Base-by-base conservation (phyloP, 2,888 invertebrate genomes). In the Mythimna loreyi region DNA sequence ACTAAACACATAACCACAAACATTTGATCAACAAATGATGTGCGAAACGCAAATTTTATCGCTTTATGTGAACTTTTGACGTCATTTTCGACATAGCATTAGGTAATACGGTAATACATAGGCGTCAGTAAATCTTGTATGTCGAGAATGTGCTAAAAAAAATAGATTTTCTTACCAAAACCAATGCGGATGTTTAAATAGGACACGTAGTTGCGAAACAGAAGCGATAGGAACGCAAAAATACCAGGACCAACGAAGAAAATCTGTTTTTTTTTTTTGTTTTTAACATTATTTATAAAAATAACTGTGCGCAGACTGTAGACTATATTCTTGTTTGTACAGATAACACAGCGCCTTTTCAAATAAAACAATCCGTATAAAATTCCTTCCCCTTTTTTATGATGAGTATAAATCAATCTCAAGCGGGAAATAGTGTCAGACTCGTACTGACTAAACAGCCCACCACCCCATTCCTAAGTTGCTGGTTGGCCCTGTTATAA, bases 31-130 rank as follows among this genome's bases (percentile, higher is more conserved):
- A 70, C 28, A 45, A 30, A 58, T 33, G 7, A 62, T 69, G 75
- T 75, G 75, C 64, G 60, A 75, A 61, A 45, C 47, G 64, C 57
- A 57, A 58, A 75, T 69, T 68, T 57, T 62, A 62, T 74, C 43
- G 28, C 19, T 19, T 50, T 59, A 23, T 60, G 50, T 61, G 33
- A 62, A 62, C 7, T 67, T 68, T 58, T 47, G 62, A 63, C n/a
- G 55, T 43, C 30, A 73, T 50, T 4, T 50, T 21, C 23, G 40
- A 53, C 19, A 33, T 72, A n/a, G 7, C n/a, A 16, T 56, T 49
- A 19, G 40, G 33, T 21, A 69, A 53, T 45, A 30, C 30, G 30
- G 30, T 36, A 36, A 36, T 11, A 36, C 13, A 36, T 40, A 25
- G 3, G 52, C 28, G 36, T 23, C 19, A 40, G n/a, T 53, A 28